Conservation (phyloP, 2,113 vertebrate species). For the Noctilio leporinus region DNA sequence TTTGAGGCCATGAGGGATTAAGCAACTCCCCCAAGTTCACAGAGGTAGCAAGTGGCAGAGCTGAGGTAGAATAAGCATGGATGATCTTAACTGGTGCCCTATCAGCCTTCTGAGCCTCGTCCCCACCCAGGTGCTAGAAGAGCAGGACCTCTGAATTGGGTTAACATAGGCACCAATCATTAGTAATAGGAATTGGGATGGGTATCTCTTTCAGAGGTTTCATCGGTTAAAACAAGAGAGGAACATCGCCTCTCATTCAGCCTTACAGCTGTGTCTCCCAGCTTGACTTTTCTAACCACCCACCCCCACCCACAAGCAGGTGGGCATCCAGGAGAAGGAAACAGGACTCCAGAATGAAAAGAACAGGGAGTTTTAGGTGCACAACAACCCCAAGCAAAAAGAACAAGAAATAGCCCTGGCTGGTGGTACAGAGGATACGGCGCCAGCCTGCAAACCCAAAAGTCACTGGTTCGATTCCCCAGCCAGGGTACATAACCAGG, state of each 20-base stretch:
- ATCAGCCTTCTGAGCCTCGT: not conserved
- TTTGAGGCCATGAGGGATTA: not conserved
- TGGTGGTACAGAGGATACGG: accelerated
- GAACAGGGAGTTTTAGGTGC: not conserved
- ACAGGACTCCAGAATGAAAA: not conserved
- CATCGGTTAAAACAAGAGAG: not conserved
- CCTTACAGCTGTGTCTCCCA: not conserved
- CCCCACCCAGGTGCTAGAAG: not conserved
- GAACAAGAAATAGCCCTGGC: not conserved
- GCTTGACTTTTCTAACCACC: too few relatives aligned
- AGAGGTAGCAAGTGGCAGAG: not conserved
- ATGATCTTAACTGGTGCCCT: not conserved
- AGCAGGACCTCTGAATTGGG: not conserved
- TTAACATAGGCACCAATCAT: not conserved
- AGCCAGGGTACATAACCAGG: too few relatives aligned
- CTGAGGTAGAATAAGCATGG: not conserved
- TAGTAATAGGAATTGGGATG: not conserved
- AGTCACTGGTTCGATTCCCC: too few relatives aligned
- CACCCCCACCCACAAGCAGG: not conserved
- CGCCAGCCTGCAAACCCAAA: too few relatives aligned
- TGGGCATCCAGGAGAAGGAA: not conserved
- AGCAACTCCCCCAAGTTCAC: not conserved
- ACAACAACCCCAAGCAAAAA: not conserved
- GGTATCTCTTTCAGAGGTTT: not conserved
- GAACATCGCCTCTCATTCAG: not conserved